phyloP scores from a whole-genome alignment of 2,888 invertebrate species.

The Cantharis lateralis region DNA sequence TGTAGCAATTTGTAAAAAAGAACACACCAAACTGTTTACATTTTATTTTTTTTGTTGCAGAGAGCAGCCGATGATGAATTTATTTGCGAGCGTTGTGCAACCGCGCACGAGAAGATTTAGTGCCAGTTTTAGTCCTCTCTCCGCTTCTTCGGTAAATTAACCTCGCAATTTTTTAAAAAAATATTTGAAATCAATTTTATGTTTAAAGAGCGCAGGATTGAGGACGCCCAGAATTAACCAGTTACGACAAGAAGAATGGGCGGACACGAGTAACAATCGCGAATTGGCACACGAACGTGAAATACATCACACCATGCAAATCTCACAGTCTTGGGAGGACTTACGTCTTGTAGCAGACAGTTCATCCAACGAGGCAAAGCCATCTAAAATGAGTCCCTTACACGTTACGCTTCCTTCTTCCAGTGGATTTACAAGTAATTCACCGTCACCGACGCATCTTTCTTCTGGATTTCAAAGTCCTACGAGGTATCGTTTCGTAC shows the following conservation, averaged over 20 bases:
- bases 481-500: conserved; percentile 76
- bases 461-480: conserved; percentile 61
- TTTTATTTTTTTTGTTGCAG: conserved; percentile 57
- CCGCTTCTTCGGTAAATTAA: conserved; percentile 56
- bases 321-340: conserved; percentile 95
- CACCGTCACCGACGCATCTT: conserved; percentile 52
- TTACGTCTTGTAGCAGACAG: conserved; percentile 62
- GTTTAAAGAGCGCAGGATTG: conserved; percentile 31
- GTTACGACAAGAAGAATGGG: conserved; percentile 85
- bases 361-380: conserved; percentile 47
- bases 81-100: conserved; percentile 69
- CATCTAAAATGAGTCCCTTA: conserved; percentile 52
- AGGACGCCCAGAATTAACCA: conserved; percentile 83
- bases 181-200: background rate
- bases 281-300: conserved; percentile 93
- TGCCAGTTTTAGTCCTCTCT: conserved; percentile 80
- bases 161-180: background rate
- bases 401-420: conserved; percentile 58
- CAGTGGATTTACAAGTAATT: conserved; percentile 48
- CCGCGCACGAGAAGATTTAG: conserved; percentile 85
- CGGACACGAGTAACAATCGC: conserved; percentile 78
- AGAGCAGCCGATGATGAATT: conserved; percentile 71
- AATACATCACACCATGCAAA: conserved; percentile 88
- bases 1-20: too few relatives aligned
- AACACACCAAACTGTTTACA: background rate